phyloP scores from a whole-genome alignment of 1,140 invertebrate genomes.

The Orchesella cincta region DNA sequence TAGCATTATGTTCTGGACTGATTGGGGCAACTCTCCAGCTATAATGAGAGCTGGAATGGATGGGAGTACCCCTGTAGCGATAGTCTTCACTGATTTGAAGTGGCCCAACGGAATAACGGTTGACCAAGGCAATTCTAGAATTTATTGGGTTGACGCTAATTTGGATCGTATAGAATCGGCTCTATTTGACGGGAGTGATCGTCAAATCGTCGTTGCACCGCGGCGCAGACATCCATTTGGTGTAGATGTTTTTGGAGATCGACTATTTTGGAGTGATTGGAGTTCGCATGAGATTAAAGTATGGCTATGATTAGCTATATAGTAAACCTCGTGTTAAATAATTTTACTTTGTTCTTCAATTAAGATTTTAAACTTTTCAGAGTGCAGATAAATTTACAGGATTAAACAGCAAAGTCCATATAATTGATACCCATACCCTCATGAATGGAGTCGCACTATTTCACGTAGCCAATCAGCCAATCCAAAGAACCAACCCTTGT shows the following conservation, averaged over 20 bases:
- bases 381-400: slow-evolving; percentile 56
- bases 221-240: slow-evolving; percentile 70
- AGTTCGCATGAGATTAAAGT: slow-evolving; percentile 53
- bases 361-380: slow-evolving; percentile 9
- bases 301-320: background rate
- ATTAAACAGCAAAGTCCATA: slow-evolving; percentile 53
- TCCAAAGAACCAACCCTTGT: slow-evolving; percentile 67
- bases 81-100: slow-evolving; percentile 72
- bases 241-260: slow-evolving; percentile 82
- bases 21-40: slow-evolving; percentile 72
- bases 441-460: slow-evolving; percentile 57
- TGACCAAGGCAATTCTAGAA: slow-evolving; percentile 59
- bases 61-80: slow-evolving; percentile 65
- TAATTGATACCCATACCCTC: slow-evolving; percentile 51
- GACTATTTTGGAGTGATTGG: slow-evolving; percentile 85
- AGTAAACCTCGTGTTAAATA: background rate
- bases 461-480: slow-evolving; percentile 54
- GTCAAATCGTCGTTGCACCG: slow-evolving; percentile 55
- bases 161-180: slow-evolving; percentile 79
- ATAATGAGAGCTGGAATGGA: slow-evolving; percentile 85
- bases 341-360: background rate
- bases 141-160: slow-evolving; percentile 87
- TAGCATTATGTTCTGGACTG: slow-evolving; percentile 80
- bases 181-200: slow-evolving; percentile 74
- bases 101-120: slow-evolving; percentile 60